Conservation (phyloP, 2,888 invertebrate genomes). For the Oligia latruncula region DNA sequence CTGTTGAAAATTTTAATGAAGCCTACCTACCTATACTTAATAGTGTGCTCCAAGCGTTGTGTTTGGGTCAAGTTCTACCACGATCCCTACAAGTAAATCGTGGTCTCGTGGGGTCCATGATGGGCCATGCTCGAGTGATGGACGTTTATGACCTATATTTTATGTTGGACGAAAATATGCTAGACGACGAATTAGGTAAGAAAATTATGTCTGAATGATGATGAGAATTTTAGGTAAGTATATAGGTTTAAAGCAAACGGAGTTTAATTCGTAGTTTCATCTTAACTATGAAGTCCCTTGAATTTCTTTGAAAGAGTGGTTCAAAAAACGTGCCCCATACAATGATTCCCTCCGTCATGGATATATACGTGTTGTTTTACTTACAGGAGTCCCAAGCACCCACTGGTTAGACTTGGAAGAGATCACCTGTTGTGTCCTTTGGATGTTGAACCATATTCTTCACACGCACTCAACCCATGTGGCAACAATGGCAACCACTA, state of each 20-base stretch:
- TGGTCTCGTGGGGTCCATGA: not conserved
- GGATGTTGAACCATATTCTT: not conserved
- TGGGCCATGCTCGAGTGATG: not conserved
- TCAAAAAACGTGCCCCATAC: not conserved
- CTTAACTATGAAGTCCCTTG: not conserved
- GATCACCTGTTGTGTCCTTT: not conserved
- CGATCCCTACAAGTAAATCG: not conserved
- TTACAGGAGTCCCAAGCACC: not conserved
- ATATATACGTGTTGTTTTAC: not conserved
- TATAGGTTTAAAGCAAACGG: not conserved
- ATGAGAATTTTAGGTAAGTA: not conserved
- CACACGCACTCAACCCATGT: not conserved
- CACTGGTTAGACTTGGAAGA: not conserved
- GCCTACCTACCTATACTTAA: not conserved
- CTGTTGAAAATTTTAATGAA: slow-evolving; percentile 19
- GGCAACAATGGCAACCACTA: no score
- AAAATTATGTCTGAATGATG: no score
- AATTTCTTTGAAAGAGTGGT: not conserved
- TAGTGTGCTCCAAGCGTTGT: not conserved
- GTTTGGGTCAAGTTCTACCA: slow-evolving; percentile 1
- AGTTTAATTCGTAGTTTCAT: not conserved
- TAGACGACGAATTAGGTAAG: not conserved
- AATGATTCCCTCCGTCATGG: no score
- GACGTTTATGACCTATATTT: not conserved
- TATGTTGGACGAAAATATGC: no score